Evolutionary conservation across 2,113 vertebrate genomes (phyloP).

Genomic region (Ceyx margarethae): DNA sequence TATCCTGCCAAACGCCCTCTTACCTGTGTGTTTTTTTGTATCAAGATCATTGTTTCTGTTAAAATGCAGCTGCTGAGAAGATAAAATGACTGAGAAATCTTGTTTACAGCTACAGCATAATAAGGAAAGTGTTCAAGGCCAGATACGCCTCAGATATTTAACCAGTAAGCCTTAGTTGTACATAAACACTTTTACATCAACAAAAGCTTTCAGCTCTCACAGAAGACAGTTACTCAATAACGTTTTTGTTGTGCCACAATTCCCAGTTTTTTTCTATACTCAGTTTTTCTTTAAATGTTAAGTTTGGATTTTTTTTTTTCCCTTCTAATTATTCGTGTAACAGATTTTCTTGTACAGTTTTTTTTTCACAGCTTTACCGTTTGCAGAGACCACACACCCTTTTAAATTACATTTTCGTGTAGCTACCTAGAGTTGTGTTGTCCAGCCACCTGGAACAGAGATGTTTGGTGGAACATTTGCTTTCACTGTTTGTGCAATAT

Average conservation of each 20-base stretch:
- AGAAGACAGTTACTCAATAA: conserved; percentile 87
- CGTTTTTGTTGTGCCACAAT: conserved; percentile 91
- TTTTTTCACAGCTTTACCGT: conserved; percentile 74
- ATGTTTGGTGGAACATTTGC: conserved; percentile 87
- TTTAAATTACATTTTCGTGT: conserved; percentile 67
- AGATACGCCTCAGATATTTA: conserved; percentile 93
- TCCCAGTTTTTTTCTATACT: conserved; percentile 72
- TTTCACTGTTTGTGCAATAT: conserved; percentile 99
- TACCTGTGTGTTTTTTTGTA: conserved; percentile 77
- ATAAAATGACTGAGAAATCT: conserved; percentile 84
- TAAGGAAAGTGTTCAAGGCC: conserved; percentile 86
- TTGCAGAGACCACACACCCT: conserved; percentile 69
- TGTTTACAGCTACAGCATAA: conserved; percentile 89
- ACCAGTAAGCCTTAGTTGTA: conserved; percentile 99
- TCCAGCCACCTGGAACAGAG: conserved; percentile 81
- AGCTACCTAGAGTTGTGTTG: conserved; percentile 69
- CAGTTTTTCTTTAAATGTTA: conserved; percentile 73
- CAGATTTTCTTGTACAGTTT: conserved; percentile 75
- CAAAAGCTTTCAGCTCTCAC: conserved; percentile 86
- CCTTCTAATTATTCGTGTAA: conserved; percentile 79
- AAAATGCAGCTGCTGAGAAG: conserved; percentile 85
- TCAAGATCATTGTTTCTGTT: conserved; percentile 82
- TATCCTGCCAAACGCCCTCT: conserved; percentile 83
- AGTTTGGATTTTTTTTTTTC: conserved; percentile 79
- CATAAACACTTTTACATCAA: conserved; percentile 90